These are phyloP conservation scores for Agrenia bidenticulata DNA, from an alignment of 2,888 invertebrate genomes.

Conservation along the genomic window DNA sequence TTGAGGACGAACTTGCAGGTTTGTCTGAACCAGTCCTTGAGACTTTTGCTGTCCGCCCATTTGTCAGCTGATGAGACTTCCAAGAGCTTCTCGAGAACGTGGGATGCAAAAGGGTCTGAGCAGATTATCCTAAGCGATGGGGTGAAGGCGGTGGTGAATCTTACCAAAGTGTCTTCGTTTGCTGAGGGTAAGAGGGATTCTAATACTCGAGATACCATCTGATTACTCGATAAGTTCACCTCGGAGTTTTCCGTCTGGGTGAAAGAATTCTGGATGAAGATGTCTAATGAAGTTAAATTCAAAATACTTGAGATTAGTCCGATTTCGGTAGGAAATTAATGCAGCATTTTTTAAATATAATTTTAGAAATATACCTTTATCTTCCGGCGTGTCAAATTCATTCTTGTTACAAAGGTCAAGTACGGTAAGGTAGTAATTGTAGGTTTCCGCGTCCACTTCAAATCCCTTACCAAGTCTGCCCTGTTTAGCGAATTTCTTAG, in stretches of 20 bases:
- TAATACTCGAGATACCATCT: constrained; percentile 74
- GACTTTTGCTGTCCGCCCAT: constrained; percentile 58
- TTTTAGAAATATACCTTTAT: constrained; percentile 63
- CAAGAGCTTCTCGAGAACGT: constrained; percentile 73
- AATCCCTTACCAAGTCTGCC: constrained; percentile 72
- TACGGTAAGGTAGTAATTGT: constrained; percentile 74
- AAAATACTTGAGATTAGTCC: too few relatives aligned
- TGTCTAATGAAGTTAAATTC: too few relatives aligned
- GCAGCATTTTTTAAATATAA: constrained; percentile 9
- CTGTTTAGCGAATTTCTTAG: constrained; percentile 70
- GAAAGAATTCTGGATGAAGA: constrained; percentile 74
- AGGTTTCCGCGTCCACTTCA: constrained; percentile 70
- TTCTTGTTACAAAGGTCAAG: constrained; percentile 67
- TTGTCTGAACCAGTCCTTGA: constrained; percentile 68
- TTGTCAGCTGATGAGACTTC: constrained; percentile 52
- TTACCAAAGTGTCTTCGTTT: constrained; percentile 64
- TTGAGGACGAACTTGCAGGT: constrained; percentile 75
- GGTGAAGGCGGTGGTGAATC: constrained; percentile 65
- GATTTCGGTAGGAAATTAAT: too few relatives aligned
- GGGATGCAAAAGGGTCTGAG: constrained; percentile 75
- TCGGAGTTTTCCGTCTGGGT: constrained; percentile 71
- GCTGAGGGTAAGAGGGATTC: constrained; percentile 70
- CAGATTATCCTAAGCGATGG: constrained; percentile 70
- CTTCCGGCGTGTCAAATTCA: constrained; percentile 69
- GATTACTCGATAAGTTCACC: constrained; percentile 72